Base-by-base conservation (phyloP, 2,888 invertebrate species). In the Platypus cylindrus region DNA sequence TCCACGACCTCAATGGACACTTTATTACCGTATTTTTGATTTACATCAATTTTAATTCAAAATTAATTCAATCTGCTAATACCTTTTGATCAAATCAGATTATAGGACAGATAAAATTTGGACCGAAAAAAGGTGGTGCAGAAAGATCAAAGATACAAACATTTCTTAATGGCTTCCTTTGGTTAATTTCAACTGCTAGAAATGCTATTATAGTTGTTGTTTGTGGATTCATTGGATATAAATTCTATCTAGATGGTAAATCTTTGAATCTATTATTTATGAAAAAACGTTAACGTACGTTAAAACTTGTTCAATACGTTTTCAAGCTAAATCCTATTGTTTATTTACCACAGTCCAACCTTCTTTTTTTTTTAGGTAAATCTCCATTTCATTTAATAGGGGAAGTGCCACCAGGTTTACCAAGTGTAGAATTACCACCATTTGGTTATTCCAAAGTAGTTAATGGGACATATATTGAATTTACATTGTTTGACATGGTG, bases 201-300 rank as follows among this genome's bases (percentile, higher is more conserved):
- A 89, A 89, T 61, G 85, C 87, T 13, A 75, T 89, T 48, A 67
- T 87, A 37, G 86, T 89, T n/a, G 60, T 89, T 11, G 59, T 75
- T 13, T 75, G 80, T 47, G 81, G 81, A 37, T 59, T 71, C 34
- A 66, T 87, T 38, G 82, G 81, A 45, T 78, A 65, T 61, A 68
- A 72, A 49, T 72, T 78, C 50, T 65, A 67, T 31, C 46, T 55
- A 29, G 56, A 63, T 20, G 66, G 65, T 7, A 68, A 38, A 32
- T 34, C n/a, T n/a, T n/a, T n/a, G n/a, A n/a, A n/a, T n/a, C n/a
- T n/a, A n/a, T n/a, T n/a, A n/a, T n/a, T n/a, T n/a, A n/a, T n/a
- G n/a, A n/a, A n/a, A n/a, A n/a, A n/a, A n/a, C n/a, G n/a, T n/a
- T n/a, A n/a, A n/a, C n/a, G n/a, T n/a, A n/a, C n/a, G n/a, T n/a